Evolutionary conservation across 2,888 invertebrate genomes (phyloP).

Genomic region (Cataglyphis rosenhaueri): DNA sequence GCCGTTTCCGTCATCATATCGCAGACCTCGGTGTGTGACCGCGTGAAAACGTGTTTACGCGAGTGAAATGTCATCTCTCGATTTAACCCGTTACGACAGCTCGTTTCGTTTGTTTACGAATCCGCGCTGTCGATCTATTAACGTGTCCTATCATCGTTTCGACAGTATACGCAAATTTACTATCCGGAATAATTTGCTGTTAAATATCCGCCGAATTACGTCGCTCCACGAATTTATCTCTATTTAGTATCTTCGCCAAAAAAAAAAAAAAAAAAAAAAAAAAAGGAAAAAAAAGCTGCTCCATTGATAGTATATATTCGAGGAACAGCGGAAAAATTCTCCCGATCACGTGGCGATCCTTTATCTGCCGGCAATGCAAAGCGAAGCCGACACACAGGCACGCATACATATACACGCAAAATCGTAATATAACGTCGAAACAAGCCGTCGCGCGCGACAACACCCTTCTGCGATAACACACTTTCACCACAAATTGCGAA

Average conservation of each 20-base stretch:
- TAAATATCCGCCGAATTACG: neutral
- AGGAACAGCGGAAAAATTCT: neutral
- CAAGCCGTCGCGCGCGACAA: conserved; percentile 16
- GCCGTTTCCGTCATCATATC: conserved; percentile 60
- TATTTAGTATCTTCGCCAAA: neutral
- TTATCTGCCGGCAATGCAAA: neutral
- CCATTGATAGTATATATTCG: neutral
- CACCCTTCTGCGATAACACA: conserved; percentile 33
- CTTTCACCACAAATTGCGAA: conserved; percentile 23
- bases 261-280: neutral
- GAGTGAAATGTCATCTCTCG: conserved; percentile 32
- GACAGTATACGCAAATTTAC: neutral
- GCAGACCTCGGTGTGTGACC: conserved; percentile 26
- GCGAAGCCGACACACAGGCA: neutral
- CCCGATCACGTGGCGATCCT: conserved; percentile 1
- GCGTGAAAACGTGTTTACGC: conserved; percentile 32
- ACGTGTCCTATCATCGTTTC: neutral
- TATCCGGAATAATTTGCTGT: neutral
- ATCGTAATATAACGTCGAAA: neutral
- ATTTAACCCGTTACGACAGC: neutral
- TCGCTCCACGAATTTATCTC: neutral
- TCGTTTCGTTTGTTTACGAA: neutral
- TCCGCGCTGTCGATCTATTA: neutral
- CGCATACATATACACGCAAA: neutral
- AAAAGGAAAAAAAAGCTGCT: neutral